phyloP scores from a whole-genome alignment of 2,797 vertebrate species.

The Falco rusticolus region DNA sequence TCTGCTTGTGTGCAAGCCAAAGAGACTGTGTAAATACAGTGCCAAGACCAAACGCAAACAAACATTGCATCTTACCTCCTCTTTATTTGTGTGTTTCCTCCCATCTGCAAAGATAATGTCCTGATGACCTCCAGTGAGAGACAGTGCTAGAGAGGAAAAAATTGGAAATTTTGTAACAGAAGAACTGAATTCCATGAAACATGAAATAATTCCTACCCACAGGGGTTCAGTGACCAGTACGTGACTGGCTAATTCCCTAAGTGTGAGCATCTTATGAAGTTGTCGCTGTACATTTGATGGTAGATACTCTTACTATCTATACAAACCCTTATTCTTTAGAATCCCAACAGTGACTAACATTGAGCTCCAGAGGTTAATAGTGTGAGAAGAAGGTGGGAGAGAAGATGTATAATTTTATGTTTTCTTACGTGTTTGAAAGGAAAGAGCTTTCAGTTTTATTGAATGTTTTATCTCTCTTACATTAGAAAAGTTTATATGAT shows the following conservation, averaged over 20 bases:
- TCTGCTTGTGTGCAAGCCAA: not conserved
- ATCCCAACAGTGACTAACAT: not conserved
- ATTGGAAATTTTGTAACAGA: not conserved
- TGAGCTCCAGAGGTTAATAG: not conserved
- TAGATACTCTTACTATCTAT: not conserved
- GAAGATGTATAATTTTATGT: not conserved
- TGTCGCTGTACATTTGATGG: not conserved
- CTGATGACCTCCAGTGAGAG: not conserved
- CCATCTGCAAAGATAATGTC: not conserved
- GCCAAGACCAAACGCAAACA: not conserved
- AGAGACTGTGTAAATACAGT: not conserved
- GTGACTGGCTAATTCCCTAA: not conserved
- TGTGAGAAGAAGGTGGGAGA: not conserved
- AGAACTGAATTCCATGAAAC: not conserved
- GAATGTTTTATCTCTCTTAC: conserved; percentile 10
- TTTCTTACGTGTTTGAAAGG: not conserved
- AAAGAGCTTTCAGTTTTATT: conserved; percentile 7
- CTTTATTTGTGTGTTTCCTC: not conserved
- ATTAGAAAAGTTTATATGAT: not conserved
- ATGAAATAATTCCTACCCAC: not conserved
- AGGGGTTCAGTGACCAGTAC: not conserved
- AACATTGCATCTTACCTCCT: not conserved
- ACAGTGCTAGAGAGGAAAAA: not conserved
- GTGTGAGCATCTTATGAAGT: not conserved
- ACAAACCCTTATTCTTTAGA: not conserved